A percentile compares a stretch with the other conserved stretches of the same genome.
phyloP scores from a whole-genome alignment of 2,113 vertebrate species.

The Salvelinus namaycush region DNA sequence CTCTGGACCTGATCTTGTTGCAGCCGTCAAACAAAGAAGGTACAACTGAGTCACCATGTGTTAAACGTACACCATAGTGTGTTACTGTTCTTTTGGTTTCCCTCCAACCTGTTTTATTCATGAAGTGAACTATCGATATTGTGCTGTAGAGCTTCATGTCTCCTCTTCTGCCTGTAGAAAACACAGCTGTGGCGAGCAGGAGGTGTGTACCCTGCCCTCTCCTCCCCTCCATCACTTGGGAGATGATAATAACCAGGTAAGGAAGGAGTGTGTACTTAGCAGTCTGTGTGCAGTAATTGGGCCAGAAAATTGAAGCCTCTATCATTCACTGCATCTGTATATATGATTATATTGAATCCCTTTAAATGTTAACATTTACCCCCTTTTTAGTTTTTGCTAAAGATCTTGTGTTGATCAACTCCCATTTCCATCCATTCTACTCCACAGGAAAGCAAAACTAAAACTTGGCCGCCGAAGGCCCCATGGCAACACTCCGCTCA shows the following conservation, averaged over 20 bases:
- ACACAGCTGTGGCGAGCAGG: conserved; percentile 96
- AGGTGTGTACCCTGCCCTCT: conserved; percentile 86
- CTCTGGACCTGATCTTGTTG: conserved; percentile 96
- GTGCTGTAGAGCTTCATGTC: neutral
- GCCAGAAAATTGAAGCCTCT: neutral
- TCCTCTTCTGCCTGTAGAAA: conserved; percentile 75
- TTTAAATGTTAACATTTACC: neutral
- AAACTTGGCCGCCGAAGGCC: conserved; percentile 98
- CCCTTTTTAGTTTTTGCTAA: neutral
- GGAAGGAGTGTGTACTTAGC: neutral
- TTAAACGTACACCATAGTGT: neutral
- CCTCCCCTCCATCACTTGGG: conserved; percentile 84
- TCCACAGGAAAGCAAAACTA: conserved; percentile 94
- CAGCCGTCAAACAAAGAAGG: conserved; percentile 97
- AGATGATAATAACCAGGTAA: conserved; percentile 90
- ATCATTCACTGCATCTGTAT: neutral
- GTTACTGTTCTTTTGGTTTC: neutral
- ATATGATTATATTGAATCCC: neutral
- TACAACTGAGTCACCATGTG: conserved; percentile 42
- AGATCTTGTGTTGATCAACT: conserved; percentile 4
- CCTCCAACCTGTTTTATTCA: neutral
- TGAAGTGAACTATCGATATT: no score
- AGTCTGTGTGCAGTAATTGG: neutral
- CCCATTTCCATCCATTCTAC: neutral
- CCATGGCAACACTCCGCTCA: conserved; percentile 91